Base-by-base conservation (phyloP, 2,888 invertebrate genomes). In the Tuberolachnus salignus region DNA sequence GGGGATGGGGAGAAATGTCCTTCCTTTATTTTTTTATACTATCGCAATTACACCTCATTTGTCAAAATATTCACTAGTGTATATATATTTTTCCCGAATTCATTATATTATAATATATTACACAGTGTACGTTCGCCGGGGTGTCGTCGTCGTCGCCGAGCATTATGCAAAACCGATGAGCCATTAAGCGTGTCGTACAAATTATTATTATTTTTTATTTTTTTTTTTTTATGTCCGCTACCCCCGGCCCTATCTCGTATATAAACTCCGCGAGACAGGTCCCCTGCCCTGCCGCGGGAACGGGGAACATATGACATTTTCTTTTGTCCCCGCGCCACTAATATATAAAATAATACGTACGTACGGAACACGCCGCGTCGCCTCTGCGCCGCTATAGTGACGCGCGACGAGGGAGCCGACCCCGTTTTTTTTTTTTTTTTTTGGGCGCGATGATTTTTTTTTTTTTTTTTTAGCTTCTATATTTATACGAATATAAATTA, bases 121-220 rank as follows among this genome's bases (percentile, higher is more conserved):
- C n/a, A n/a, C n/a, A n/a, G 14, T 26, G 46, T 59, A 72, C 19
- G 19, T 61, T 53, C 53, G 74, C 51, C 64, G 51, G 14, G 51
- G 46, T 10, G 46, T 10, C 13, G 46, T 1, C 21, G 66, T 23
- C 66, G 55, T 66, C 55, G n/a, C 44, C n/a, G 46, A 42, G 51
- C 42, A 78, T 78, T 78, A 78, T 78, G 78, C 69, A 78, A 78
- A 78, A 78, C 78, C 78, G 78, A 78, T 78, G 78, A 78, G 78
- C 78, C 78, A 78, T 78, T 78, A 78, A 78, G 78, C 69, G 78
- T 78, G 78, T 69, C 42, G 78, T 69, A 78, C 78, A 78, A 78
- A 78, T 69, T 69, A 61, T 61, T n/a, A n/a, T n/a, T n/a, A n/a
- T n/a, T n/a, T n/a, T n/a, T n/a, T n/a, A n/a, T n/a, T n/a, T n/a